These are phyloP conservation scores for Lepidurus apus DNA, from an alignment of 1,140 invertebrate species.

Conservation along the genomic window DNA sequence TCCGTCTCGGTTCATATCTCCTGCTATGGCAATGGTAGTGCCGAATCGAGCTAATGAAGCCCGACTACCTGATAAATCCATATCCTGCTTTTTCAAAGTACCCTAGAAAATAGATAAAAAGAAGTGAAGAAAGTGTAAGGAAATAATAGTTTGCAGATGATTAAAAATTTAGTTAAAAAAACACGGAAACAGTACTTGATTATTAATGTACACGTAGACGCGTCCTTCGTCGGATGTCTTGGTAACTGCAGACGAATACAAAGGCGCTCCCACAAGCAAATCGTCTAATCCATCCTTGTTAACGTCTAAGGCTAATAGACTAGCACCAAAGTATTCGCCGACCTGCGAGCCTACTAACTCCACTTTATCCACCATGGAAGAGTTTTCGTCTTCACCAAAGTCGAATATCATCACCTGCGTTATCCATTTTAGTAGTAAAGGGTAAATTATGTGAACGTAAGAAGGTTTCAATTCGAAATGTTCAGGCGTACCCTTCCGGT, in stretches of 20 bases:
- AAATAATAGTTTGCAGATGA: not conserved
- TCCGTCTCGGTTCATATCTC: constrained; percentile 50
- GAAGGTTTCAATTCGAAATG: constrained; percentile 20
- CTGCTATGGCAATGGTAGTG: constrained; percentile 44
- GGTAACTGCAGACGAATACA: constrained; percentile 36
- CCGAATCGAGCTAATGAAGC: constrained; percentile 46
- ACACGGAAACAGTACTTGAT: not conserved
- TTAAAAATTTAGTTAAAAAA: not conserved
- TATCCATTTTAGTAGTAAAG: not conserved
- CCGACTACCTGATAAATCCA: constrained; percentile 35
- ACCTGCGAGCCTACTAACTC: constrained; percentile 53
- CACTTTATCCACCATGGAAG: constrained; percentile 39
- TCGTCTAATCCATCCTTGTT: constrained; percentile 65
- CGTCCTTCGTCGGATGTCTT: constrained; percentile 52
- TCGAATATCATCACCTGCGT: constrained; percentile 43
- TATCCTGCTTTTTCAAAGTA: not conserved
- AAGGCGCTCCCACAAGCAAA: constrained; percentile 72
- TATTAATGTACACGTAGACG: constrained; percentile 54
- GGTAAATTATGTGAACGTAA: not conserved
- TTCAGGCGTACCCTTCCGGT: constrained; percentile 45
- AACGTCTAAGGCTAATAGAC: constrained; percentile 61
- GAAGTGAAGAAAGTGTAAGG: not conserved
- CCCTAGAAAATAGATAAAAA: not conserved
- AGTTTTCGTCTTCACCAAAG: constrained; percentile 37
- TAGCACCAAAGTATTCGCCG: constrained; percentile 71